phyloP scores from a whole-genome alignment of 2,113 vertebrate species.

The Hipposideros armiger region DNA sequence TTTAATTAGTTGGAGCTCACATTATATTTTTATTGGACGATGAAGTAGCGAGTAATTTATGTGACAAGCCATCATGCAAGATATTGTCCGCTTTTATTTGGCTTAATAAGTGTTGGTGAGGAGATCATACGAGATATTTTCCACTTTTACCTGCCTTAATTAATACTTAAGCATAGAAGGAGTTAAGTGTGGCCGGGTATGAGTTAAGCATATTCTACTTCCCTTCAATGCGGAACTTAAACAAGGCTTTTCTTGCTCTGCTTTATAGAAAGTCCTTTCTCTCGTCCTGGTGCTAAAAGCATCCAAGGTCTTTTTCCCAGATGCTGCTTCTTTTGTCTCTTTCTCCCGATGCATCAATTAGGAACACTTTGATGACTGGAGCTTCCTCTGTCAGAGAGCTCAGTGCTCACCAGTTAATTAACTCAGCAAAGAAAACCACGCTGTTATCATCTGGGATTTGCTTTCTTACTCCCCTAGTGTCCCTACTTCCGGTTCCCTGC shows the following conservation, averaged over 20 bases:
- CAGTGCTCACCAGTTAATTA: slow-evolving; percentile 43
- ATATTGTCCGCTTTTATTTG: not conserved
- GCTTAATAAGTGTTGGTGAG: not conserved
- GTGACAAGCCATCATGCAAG: not conserved
- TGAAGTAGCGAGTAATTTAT: not conserved
- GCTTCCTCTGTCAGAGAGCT: not conserved
- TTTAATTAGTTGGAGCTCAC: not conserved
- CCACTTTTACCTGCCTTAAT: not conserved
- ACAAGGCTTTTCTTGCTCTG: not conserved
- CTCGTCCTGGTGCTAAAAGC: slow-evolving; percentile 52
- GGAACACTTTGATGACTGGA: not conserved
- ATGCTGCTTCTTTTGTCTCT: not conserved
- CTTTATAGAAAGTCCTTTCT: slow-evolving; percentile 10
- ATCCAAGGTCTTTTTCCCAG: not conserved
- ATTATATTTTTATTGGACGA: not conserved
- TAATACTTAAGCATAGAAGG: not conserved
- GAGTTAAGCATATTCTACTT: not conserved
- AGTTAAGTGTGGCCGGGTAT: not conserved
- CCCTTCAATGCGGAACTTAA: not conserved
- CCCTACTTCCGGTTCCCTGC: not conserved
- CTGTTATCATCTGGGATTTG: not conserved
- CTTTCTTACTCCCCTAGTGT: not conserved
- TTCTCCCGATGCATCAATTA: slow-evolving; percentile 38
- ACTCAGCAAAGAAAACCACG: slow-evolving; percentile 57
- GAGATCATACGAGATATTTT: not conserved